Evolutionary conservation across 2,113 vertebrate genomes (phyloP).

Genomic region (Ophiodon elongatus): DNA sequence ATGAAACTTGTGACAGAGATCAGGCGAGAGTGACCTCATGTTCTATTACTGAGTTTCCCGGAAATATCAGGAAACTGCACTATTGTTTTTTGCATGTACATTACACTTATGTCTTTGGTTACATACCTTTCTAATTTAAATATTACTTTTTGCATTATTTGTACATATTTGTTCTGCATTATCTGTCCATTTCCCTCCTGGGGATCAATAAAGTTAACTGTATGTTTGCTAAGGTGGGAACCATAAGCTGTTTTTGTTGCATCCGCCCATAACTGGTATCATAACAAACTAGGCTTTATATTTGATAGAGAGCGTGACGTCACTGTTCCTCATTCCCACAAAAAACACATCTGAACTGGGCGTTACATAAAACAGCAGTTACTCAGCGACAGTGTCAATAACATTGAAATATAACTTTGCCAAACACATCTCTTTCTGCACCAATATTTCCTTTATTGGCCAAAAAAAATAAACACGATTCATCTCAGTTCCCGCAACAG

Average conservation of each 20-base stretch:
- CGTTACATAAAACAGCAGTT: background rate
- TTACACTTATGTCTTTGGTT: background rate
- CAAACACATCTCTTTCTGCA: background rate
- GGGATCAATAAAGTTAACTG: background rate
- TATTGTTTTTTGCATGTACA: background rate
- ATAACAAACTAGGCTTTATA: background rate
- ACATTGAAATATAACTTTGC: background rate
- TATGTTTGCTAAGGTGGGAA: background rate
- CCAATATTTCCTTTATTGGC: background rate
- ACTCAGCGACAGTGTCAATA: background rate
- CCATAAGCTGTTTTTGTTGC: background rate
- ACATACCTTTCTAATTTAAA: background rate
- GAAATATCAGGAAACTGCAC: background rate
- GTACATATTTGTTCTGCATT: background rate
- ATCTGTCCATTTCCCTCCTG: background rate
- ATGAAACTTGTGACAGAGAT: background rate
- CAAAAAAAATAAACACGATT: background rate
- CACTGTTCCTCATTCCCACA: background rate
- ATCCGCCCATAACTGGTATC: background rate
- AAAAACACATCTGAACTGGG: background rate
- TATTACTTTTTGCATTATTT: background rate
- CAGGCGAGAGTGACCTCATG: background rate
- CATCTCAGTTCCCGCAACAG: slow-evolving; percentile 30
- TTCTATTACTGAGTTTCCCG: background rate
- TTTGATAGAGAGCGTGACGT: background rate